Base-by-base conservation (phyloP, 2,113 vertebrate genomes). In the Neodon shergylaensis region DNA sequence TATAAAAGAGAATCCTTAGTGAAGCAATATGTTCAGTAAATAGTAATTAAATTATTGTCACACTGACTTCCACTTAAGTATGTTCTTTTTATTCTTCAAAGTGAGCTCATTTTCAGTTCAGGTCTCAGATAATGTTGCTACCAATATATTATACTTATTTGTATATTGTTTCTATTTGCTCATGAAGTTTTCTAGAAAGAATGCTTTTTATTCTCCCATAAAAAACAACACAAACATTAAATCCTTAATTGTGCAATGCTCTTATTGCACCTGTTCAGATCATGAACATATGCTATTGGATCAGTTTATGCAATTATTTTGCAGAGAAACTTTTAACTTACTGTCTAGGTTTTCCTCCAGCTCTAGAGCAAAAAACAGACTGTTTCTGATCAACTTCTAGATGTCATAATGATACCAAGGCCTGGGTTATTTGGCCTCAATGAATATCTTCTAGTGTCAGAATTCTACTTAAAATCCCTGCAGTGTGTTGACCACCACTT, bases 71-170 rank as follows among this genome's bases (percentile, higher is more conserved):
- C 8, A 78, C 31, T 52, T 52, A 78, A 78, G 7, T 31, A n/a
- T 52, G 13, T 33, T 65, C 1, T n/a, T 14, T 86, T 72, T 21
- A 19, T 90, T 84, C n/a, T 87, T 44, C 52, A 42, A 66, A 82
- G 44, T 65, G 65, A 70, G 2, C 26, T 31, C 1, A 19, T 28
- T 5, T 13, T 95, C 58, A 52, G 36, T 54, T 47, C 7, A 49
- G 6, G 0, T 39, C 4, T 24, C 13, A 63, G 0, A 5, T 21
- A 17, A 9, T n/a, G 6, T 74, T 73, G 12, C 0, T 36, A 6
- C 82, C 9, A 68, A 1, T 66, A 33, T 3, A 22, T 16, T 74
- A 19, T 21, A 74, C 26, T 28, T 36, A 58, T 42, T 47, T 19
- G 19, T 70, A 14, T 33, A 39, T 74, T 76, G 3, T 1, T 65